Evolutionary conservation across 1,140 invertebrate species (phyloP).

Genomic region (Aricia agestis): DNA sequence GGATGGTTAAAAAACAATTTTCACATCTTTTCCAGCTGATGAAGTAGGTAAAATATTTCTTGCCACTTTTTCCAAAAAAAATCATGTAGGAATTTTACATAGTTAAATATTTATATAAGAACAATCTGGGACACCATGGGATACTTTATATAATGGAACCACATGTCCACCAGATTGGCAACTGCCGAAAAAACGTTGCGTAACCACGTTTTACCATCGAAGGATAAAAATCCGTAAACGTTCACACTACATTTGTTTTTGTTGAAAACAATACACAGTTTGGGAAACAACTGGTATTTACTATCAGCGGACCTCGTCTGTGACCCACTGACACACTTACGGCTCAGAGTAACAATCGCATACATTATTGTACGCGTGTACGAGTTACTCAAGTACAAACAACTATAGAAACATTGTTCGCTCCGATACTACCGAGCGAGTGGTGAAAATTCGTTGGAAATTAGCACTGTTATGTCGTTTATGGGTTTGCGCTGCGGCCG

Average conservation of each 20-base stretch:
- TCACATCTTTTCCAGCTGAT: no score
- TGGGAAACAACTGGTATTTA: conserved; percentile 52
- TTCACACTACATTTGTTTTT: conserved; percentile 3
- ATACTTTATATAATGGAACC: not conserved
- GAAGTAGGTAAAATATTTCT: no score
- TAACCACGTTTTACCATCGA: not conserved
- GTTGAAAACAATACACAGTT: conserved; percentile 41
- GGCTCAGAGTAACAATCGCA: conserved; percentile 52
- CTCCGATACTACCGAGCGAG: not conserved
- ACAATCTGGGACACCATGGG: no score
- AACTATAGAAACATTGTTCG: not conserved
- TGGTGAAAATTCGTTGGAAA: conserved; percentile 8
- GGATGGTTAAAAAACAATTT: no score
- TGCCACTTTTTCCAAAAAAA: no score
- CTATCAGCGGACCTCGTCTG: conserved; percentile 64
- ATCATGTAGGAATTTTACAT: no score
- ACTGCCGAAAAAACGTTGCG: not conserved
- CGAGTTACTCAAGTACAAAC: conserved; percentile 11
- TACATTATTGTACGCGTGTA: conserved; percentile 25
- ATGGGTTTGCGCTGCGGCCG: not conserved
- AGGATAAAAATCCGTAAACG: not conserved
- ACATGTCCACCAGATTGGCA: not conserved
- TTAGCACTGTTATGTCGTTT: conserved; percentile 4
- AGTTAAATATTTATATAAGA: no score
- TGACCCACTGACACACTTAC: conserved; percentile 65